phyloP scores from a whole-genome alignment of 2,797 vertebrate genomes.

The Protonibea diacanthus region DNA sequence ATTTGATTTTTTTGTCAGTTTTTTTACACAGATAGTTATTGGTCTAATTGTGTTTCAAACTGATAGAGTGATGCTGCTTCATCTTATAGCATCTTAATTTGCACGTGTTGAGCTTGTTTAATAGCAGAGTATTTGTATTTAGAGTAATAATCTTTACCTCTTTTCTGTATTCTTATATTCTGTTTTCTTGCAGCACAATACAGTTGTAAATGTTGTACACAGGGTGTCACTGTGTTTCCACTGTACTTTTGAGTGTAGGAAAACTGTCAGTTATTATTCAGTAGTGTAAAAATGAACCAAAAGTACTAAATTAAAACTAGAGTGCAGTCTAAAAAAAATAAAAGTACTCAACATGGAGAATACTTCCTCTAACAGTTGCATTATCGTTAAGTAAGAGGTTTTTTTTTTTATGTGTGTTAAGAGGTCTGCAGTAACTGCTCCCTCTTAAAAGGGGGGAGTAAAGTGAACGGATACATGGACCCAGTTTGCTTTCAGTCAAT shows the following conservation, averaged over 20 bases:
- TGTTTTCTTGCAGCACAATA: neutral
- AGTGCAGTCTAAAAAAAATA: neutral
- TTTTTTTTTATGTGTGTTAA: constrained; percentile 20
- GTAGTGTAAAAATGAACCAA: neutral
- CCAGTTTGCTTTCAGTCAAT: constrained; percentile 35
- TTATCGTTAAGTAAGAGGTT: neutral
- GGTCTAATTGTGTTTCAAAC: neutral
- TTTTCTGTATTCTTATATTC: neutral
- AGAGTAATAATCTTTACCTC: neutral
- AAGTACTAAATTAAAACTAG: neutral
- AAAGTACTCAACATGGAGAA: neutral
- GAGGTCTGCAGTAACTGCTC: constrained; percentile 15
- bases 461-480: constrained; percentile 8
- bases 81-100: neutral
- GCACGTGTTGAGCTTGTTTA: neutral
- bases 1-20: neutral
- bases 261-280: neutral
- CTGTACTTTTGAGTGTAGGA: neutral
- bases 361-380: neutral
- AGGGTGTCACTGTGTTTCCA: neutral
- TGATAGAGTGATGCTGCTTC: neutral
- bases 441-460: neutral
- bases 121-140: constrained; percentile 8
- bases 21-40: neutral
- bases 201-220: neutral